Evolutionary conservation across 2,113 vertebrate species (phyloP).

Genomic region (Apaloderma vittatum): DNA sequence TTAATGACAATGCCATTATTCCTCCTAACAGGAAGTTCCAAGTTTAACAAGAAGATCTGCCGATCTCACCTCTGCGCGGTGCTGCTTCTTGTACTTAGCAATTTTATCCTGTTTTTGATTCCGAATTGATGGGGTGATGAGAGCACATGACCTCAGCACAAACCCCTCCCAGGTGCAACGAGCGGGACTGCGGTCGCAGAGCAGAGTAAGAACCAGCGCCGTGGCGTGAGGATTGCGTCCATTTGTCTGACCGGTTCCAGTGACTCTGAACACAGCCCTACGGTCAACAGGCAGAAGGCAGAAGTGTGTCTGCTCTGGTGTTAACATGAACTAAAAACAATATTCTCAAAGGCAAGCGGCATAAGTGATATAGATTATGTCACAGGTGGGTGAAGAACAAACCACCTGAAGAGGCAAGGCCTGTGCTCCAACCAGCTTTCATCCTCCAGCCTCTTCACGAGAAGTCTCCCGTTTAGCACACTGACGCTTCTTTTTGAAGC

Average conservation of each 20-base stretch:
- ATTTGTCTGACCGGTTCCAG: neutral
- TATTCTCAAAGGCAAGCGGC: neutral
- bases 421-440: neutral
- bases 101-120: neutral
- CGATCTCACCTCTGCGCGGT: neutral
- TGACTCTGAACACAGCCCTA: neutral
- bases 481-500: neutral
- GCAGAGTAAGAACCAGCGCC: fast-evolving
- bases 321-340: neutral
- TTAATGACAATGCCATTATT: neutral
- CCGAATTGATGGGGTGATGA: neutral
- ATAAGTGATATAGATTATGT: neutral
- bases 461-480: neutral
- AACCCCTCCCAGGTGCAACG: neutral
- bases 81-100: neutral
- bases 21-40: neutral
- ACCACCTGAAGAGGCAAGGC: neutral
- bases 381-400: neutral
- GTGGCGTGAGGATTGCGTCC: fast-evolving
- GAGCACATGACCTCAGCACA: neutral
- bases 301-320: fast-evolving
- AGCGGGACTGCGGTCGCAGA: no score
- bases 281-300: neutral
- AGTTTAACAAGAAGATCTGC: neutral
- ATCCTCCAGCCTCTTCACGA: neutral